phyloP scores from a whole-genome alignment of 1,140 invertebrate species.

The Megathymus violae region DNA sequence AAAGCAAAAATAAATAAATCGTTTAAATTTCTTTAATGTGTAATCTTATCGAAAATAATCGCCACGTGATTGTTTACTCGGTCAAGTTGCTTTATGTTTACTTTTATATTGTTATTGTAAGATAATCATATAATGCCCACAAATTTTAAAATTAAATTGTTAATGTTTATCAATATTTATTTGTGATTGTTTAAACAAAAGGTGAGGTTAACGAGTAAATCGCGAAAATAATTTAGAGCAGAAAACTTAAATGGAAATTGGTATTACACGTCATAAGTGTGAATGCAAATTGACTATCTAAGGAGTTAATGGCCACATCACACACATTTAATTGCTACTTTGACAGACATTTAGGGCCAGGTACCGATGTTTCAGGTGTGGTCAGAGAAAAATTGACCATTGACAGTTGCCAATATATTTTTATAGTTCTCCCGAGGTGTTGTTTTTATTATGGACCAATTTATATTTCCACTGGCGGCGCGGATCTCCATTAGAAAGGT shows the following conservation, averaged over 20 bases:
- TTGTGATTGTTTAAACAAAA: too few species aligned
- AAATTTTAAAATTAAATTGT: neutral
- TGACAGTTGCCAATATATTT: slow-evolving; percentile 70
- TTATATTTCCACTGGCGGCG: slow-evolving; percentile 53
- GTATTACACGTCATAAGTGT: slow-evolving; percentile 23
- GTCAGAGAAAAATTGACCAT: slow-evolving; percentile 68
- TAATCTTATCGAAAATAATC: slow-evolving; percentile 36
- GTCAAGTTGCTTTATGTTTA: slow-evolving; percentile 15
- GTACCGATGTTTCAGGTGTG: slow-evolving; percentile 68
- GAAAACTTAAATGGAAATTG: too few species aligned
- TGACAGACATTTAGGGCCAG: slow-evolving; percentile 64
- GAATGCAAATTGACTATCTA: slow-evolving; percentile 43
- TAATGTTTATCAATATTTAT: neutral
- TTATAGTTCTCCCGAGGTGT: slow-evolving; percentile 77
- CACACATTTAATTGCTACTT: slow-evolving; percentile 74
- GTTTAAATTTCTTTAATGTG: slow-evolving; percentile 52
- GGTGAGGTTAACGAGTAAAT: too few species aligned
- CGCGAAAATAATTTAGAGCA: neutral
- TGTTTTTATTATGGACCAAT: slow-evolving; percentile 73
- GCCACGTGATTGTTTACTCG: slow-evolving; percentile 34
- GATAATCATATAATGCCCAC: too few species aligned
- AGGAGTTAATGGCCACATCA: slow-evolving; percentile 67
- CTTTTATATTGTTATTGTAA: too few species aligned
- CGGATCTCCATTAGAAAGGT: slow-evolving; percentile 75
- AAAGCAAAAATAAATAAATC: slow-evolving; percentile 64